These are phyloP conservation scores for Montipora sp. DNA, from an alignment of 64 coral and sea anemone species.

Conservation along the genomic window DNA sequence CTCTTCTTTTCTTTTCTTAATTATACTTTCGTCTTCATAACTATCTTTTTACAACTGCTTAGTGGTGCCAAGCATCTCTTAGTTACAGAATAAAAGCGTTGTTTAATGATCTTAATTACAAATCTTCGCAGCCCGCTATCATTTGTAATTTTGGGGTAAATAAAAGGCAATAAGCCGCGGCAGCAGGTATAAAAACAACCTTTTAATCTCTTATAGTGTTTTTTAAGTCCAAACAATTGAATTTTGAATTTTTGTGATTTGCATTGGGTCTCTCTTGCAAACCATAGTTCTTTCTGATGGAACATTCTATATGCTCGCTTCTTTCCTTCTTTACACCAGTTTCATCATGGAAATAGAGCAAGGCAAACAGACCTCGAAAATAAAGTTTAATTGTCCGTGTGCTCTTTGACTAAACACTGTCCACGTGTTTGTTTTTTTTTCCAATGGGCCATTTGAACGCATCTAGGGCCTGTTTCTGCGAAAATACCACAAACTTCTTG, in stretches of 20 bases:
- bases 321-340: background rate
- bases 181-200: slow-evolving; percentile 30
- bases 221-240: slow-evolving; percentile 21
- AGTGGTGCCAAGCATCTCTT: background rate
- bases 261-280: background rate
- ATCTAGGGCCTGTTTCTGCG: too few relatives aligned
- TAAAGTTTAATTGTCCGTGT: too few relatives aligned
- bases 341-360: background rate
- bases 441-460: too few relatives aligned
- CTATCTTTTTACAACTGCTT: background rate
- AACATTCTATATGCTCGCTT: background rate
- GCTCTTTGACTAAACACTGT: too few relatives aligned
- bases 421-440: too few relatives aligned
- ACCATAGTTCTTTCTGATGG: background rate
- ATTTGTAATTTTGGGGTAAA: slow-evolving; percentile 45
- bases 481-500: too few relatives aligned
- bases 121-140: slow-evolving; percentile 17
- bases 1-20: background rate
- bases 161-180: slow-evolving; percentile 6
- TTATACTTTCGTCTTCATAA: background rate
- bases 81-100: slow-evolving; percentile 29
- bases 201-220: slow-evolving; percentile 20
- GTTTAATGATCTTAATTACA: slow-evolving; percentile 38
- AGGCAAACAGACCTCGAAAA: background rate
- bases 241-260: slow-evolving; percentile 2